These are phyloP conservation scores for Clinocottus analis DNA, from an alignment of 2,113 vertebrate species.

Conservation along the genomic window DNA sequence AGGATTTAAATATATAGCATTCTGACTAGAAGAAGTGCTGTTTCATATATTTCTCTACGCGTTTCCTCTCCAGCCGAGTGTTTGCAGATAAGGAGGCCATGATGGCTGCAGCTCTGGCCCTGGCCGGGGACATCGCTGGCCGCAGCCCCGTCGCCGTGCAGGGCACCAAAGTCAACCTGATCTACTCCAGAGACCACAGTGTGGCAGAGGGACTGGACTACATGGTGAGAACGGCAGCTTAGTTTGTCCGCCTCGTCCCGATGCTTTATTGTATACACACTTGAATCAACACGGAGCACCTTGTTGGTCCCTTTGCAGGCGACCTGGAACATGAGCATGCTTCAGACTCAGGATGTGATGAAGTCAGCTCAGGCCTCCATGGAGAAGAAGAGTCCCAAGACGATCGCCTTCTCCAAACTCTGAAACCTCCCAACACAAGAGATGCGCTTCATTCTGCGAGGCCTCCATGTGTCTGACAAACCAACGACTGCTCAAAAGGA, in stretches of 20 bases:
- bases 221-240: constrained; percentile 64
- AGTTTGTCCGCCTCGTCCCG: not conserved
- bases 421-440: constrained; percentile 58
- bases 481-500: not conserved
- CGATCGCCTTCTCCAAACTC: constrained; percentile 84
- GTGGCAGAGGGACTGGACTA: constrained; percentile 85
- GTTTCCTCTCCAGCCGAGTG: constrained; percentile 81
- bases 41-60: not conserved
- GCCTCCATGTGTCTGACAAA: not conserved
- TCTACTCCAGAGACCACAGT: constrained; percentile 88
- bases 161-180: constrained; percentile 89
- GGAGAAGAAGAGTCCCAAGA: constrained; percentile 87
- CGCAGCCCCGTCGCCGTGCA: constrained; percentile 92
- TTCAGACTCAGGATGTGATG: constrained; percentile 88
- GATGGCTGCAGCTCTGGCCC: constrained; percentile 83
- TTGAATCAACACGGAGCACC: not conserved
- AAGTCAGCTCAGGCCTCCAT: constrained; percentile 87
- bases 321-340: constrained; percentile 94
- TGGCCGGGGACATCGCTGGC: constrained; percentile 86
- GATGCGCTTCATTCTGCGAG: not conserved
- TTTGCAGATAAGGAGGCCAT: constrained; percentile 86
- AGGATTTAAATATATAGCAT: too few relatives aligned
- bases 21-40: not conserved
- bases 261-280: too few relatives aligned
- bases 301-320: constrained; percentile 67